These are phyloP conservation scores for Callaeas wilsoni DNA, from an alignment of 2,113 vertebrate species.

Conservation along the genomic window DNA sequence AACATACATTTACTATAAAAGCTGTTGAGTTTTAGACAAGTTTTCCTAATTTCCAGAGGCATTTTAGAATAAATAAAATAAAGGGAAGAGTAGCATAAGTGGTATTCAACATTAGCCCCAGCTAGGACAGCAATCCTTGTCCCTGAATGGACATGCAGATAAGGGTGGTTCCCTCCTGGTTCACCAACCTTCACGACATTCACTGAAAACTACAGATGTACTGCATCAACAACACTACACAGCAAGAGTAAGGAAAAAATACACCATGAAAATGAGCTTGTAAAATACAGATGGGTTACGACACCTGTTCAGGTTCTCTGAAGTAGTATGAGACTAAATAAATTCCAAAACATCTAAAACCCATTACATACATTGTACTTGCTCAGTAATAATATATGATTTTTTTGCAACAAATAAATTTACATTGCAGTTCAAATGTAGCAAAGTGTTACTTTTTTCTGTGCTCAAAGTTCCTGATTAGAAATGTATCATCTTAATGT, in stretches of 20 bases:
- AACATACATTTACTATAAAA: slow-evolving; percentile 98
- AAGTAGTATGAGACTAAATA: slow-evolving; percentile 42
- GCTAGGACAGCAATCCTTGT: slow-evolving; percentile 65
- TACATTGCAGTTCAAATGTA: slow-evolving; percentile 36
- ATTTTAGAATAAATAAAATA: slow-evolving; percentile 96
- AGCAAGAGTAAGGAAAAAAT: slow-evolving; percentile 68
- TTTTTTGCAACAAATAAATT: slow-evolving; percentile 63
- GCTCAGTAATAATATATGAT: slow-evolving; percentile 49
- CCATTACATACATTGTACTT: slow-evolving; percentile 40
- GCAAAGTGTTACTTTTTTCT: not conserved
- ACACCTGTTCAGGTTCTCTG: slow-evolving; percentile 30
- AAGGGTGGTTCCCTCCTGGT: slow-evolving; percentile 55
- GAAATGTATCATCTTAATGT: slow-evolving; percentile 43
- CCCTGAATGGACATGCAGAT: slow-evolving; percentile 42
- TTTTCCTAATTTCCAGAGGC: slow-evolving; percentile 84
- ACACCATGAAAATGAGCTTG: slow-evolving; percentile 24
- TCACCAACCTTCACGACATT: slow-evolving; percentile 61
- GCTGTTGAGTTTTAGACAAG: slow-evolving; percentile 86
- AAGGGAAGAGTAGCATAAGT: slow-evolving; percentile 75
- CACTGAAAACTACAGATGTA: slow-evolving; percentile 66
- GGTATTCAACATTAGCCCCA: slow-evolving; percentile 65
- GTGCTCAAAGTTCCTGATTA: slow-evolving; percentile 46
- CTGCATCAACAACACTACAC: slow-evolving; percentile 75
- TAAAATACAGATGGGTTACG: slow-evolving; percentile 47
- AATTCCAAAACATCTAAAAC: slow-evolving; percentile 38